Conservation (phyloP, 2,888 invertebrate species). For the Trachelus troglodyta region DNA sequence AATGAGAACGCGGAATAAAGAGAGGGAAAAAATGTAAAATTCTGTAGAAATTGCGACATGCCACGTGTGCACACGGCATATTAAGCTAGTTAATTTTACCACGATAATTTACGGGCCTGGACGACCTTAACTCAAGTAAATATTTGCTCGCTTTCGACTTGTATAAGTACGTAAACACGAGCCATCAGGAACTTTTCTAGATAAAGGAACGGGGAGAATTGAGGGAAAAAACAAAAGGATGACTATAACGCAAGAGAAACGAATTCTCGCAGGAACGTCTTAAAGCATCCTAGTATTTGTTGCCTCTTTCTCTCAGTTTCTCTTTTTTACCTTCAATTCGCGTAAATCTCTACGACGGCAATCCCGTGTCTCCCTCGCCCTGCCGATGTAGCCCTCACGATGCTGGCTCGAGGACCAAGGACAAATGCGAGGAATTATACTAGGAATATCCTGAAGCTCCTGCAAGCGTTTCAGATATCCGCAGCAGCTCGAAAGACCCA, state of each 20-base stretch:
- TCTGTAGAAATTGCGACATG: neutral
- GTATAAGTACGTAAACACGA: neutral
- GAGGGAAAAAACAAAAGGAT: neutral
- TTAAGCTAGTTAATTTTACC: conserved; percentile 29
- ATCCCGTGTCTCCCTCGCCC: neutral
- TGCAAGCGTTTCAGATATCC: neutral
- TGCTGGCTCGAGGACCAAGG: neutral
- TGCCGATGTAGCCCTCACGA: neutral
- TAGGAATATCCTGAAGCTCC: neutral
- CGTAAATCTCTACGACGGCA: neutral
- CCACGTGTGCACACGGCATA: neutral
- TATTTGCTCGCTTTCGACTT: neutral
- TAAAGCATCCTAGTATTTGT: neutral
- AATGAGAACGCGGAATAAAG: neutral
- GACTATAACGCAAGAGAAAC: neutral
- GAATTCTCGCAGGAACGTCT: neutral
- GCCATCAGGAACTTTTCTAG: neutral
- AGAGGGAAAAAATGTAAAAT: neutral
- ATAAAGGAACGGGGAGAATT: neutral
- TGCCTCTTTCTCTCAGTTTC: neutral
- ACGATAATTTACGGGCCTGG: conserved; percentile 29
- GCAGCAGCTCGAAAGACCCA: neutral
- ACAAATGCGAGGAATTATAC: neutral
- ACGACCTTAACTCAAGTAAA: neutral
- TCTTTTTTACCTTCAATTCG: neutral